Percentiles rank a stretch among this genome's conserved stretches.
These are phyloP conservation scores for Amazona guildingii DNA, from an alignment of 2,113 vertebrate species.

Conservation along the genomic window DNA sequence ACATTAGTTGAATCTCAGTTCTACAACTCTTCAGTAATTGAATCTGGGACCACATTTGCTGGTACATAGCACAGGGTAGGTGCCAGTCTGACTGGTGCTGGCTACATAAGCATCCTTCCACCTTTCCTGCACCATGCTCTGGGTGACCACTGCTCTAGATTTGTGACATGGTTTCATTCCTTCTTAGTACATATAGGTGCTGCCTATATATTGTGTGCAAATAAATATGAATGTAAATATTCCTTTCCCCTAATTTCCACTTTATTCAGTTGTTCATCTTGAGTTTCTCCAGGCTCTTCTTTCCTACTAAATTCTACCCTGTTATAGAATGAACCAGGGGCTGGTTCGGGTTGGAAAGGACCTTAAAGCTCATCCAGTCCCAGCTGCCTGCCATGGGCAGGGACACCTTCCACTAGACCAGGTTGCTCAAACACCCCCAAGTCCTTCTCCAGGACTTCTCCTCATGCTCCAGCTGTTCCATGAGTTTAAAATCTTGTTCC, in stretches of 20 bases:
- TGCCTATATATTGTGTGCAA: neutral
- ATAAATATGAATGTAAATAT: neutral
- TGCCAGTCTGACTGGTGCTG: neutral
- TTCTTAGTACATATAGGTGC: neutral
- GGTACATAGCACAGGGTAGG: neutral
- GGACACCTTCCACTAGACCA: neutral
- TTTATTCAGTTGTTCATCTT: neutral
- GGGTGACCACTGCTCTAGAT: neutral
- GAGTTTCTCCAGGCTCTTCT: neutral
- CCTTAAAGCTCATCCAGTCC: neutral
- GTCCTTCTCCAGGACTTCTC: neutral
- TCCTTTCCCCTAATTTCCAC: neutral
- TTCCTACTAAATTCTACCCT: neutral
- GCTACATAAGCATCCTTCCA: neutral
- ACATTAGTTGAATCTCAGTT: neutral
- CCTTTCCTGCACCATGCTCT: neutral
- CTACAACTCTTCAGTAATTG: constrained; percentile 4
- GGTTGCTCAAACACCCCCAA: neutral
- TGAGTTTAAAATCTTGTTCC: neutral
- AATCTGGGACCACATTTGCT: neutral
- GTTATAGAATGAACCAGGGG: neutral
- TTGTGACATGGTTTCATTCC: neutral
- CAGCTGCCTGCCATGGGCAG: neutral
- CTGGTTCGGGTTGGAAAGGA: neutral
- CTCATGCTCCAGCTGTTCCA: neutral